Evolutionary conservation across 53 echinoderm and acorn worm genomes (phyloP), one percentile per base, ranked within the genome.

Genomic region (Antedon mediterranea): DNA sequence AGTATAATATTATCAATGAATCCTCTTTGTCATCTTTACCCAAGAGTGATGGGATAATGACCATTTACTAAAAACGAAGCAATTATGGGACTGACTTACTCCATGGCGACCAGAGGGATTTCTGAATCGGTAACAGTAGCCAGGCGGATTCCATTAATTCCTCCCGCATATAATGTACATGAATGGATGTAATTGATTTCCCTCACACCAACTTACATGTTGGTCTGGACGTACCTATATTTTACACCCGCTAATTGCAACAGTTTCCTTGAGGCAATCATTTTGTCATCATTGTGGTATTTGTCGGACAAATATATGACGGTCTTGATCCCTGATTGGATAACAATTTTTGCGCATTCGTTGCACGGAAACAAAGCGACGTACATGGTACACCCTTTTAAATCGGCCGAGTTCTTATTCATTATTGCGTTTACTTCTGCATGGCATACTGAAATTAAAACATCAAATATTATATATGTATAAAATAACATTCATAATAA

Each of bases 311-410:
- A 78, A 72, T 81, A 94, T 8, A 94, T 30, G 3, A 94, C 84
- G 34, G 81, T 81, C 43, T 79, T 87, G 84, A 94, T 91, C 0
- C 91, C 91, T 0, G 94, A 85, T 26, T 94, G 94, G 89, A 94
- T 94, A 73, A 94, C 83, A 43, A 94, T 84, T 84, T 94, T 94
- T 73, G 94, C 89, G 76, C 94, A 94, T 57, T 94, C 91, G 43
- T 94, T 94, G 82, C 94, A 94, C 0, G 94, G 94, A 33, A 94
- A 94, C 76, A 94, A 77, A 26, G 94, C 91, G 0, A 94, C 91
- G 71, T 94, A 94, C 72, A 94, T 87, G 34, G 83, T 89, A 74
- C 94, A 94, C 41, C 85, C 87, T 73, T 94, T 94, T 43, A 94
- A 89, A 33, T 89, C 82, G 0, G 91, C 80, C 13, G 91, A 91